phyloP scores from a whole-genome alignment of 2,888 invertebrate genomes.

The Cremastinae sp. region DNA sequence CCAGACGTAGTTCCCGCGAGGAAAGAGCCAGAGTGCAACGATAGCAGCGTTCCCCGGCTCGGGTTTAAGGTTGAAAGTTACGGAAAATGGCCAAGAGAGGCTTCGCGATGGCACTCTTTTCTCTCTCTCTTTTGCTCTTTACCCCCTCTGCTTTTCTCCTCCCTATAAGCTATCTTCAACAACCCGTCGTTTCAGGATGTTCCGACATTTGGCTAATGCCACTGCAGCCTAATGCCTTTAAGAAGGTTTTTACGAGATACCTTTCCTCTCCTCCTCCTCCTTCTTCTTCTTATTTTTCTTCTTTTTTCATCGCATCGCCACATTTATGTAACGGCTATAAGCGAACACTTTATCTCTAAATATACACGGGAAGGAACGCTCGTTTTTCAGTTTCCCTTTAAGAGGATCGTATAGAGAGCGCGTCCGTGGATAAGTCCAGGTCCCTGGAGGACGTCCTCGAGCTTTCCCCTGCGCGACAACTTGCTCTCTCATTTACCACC shows the following conservation, averaged over 20 bases:
- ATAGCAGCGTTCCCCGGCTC: slow-evolving; percentile 16
- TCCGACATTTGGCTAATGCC: slow-evolving; percentile 78
- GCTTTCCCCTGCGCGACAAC: no score
- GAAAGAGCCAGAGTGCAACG: slow-evolving; percentile 57
- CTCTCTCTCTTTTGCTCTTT: slow-evolving; percentile 23
- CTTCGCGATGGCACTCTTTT: slow-evolving; percentile 37
- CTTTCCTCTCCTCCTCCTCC: slow-evolving; percentile 44
- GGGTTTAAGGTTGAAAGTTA: slow-evolving; percentile 34
- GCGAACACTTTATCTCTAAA: slow-evolving; percentile 12
- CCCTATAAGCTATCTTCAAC: slow-evolving; percentile 40
- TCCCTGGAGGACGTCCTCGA: not conserved
- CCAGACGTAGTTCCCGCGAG: slow-evolving; percentile 58
- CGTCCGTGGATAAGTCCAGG: not conserved
- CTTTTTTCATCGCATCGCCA: slow-evolving; percentile 27
- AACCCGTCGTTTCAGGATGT: slow-evolving; percentile 62
- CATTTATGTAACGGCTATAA: slow-evolving; percentile 31
- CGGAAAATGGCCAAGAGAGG: slow-evolving; percentile 44
- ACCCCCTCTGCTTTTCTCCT: slow-evolving; percentile 41
- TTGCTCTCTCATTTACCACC: no score
- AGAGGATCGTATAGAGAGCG: slow-evolving; percentile 17
- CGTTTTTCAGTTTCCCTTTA: slow-evolving; percentile 36
- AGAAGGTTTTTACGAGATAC: slow-evolving; percentile 74
- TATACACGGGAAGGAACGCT: slow-evolving; percentile 43
- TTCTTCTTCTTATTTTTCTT: no score
- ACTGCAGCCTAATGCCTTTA: slow-evolving; percentile 69